Evolutionary conservation across 2,113 vertebrate genomes (phyloP).

Genomic region (Noctilio leporinus): DNA sequence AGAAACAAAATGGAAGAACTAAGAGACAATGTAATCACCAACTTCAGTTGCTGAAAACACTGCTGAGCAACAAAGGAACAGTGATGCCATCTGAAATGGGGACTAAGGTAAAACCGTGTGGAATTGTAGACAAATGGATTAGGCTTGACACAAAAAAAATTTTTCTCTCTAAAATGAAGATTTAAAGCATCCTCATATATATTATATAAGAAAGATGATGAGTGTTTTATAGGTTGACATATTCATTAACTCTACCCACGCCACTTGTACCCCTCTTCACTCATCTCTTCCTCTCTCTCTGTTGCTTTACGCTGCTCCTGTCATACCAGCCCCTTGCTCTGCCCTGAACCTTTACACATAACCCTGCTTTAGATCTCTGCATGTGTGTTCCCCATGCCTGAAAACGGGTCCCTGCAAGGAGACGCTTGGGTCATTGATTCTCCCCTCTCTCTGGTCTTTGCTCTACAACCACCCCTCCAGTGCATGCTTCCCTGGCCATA

Average conservation of each 20-base stretch:
- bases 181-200: not conserved
- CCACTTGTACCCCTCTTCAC: not conserved
- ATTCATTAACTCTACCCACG: not conserved
- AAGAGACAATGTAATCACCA: not conserved
- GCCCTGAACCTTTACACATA: not conserved
- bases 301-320: not conserved
- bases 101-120: not conserved
- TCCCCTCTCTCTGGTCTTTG: not conserved
- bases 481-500: not conserved
- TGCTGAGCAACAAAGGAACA: not conserved
- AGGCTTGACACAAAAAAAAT: not conserved
- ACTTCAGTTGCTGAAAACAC: not conserved
- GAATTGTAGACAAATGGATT: not conserved
- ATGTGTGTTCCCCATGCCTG: not conserved
- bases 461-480: not conserved
- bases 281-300: not conserved
- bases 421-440: not conserved
- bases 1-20: not conserved
- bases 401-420: not conserved
- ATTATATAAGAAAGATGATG: not conserved
- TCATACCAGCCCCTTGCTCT: not conserved
- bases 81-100: not conserved
- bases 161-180: not conserved
- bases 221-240: not conserved
- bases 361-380: not conserved